Evolutionary conservation across 2,797 vertebrate species (phyloP).

Genomic region (Eleutherodactylus coqui): DNA sequence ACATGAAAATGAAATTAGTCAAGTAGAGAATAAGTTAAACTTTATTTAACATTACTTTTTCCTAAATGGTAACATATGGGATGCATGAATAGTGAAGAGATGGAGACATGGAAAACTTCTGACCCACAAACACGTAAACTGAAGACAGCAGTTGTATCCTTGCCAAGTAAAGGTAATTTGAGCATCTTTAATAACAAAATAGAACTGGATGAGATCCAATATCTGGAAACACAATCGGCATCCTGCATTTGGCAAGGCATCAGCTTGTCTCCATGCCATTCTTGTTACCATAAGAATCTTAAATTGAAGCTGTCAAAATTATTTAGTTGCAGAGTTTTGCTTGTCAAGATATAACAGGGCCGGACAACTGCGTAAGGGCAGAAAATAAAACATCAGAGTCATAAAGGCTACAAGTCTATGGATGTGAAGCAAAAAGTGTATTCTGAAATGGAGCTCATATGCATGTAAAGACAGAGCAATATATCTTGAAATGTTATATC

Average conservation of each 20-base stretch:
- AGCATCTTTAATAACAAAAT: conserved; percentile 64
- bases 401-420: conserved; percentile 7
- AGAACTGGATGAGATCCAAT: conserved; percentile 60
- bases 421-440: conserved; percentile 5
- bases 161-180: conserved; percentile 62
- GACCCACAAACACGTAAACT: conserved; percentile 63
- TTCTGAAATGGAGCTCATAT: conserved; percentile 38
- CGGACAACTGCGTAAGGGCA: conserved; percentile 48
- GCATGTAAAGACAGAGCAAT: conserved; percentile 35
- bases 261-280: conserved; percentile 61
- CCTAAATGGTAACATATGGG: conserved; percentile 58
- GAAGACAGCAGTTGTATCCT: conserved; percentile 60
- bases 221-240: conserved; percentile 62
- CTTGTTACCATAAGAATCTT: conserved; percentile 60
- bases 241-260: conserved; percentile 53
- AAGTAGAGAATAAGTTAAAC: conserved; percentile 50
- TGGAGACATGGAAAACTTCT: conserved; percentile 63
- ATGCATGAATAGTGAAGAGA: conserved; percentile 57
- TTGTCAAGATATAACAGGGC: conserved; percentile 59
- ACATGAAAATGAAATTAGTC: conserved; percentile 11
- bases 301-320: conserved; percentile 62
- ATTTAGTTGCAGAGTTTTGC: conserved; percentile 54
- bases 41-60: conserved; percentile 52
- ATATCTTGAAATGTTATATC: conserved; percentile 47
- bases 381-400: conserved; percentile 35